These are phyloP conservation scores for Hirudinaria manillensis DNA, from an alignment of 2,888 invertebrate genomes.

Conservation along the genomic window DNA sequence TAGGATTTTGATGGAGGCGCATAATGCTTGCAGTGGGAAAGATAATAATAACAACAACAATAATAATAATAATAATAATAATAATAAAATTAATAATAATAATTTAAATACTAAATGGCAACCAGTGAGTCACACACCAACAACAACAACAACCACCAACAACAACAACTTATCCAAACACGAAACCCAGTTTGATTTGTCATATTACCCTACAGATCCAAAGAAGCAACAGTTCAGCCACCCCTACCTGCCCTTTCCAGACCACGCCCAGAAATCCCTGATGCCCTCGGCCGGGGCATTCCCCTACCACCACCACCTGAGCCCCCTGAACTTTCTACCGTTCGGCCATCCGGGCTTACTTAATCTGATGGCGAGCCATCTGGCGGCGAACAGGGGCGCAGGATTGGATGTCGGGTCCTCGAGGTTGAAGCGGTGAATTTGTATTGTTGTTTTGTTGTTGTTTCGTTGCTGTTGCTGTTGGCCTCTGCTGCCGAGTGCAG, in stretches of 20 bases:
- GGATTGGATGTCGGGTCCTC: not conserved
- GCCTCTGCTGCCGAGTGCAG: too few species aligned
- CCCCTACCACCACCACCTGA: slow-evolving; percentile 9
- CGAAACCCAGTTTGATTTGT: not conserved
- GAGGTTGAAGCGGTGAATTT: slow-evolving; percentile 17
- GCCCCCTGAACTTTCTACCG: slow-evolving; percentile 22
- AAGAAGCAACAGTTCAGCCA: slow-evolving; percentile 23
- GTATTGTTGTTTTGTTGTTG: too few species aligned
- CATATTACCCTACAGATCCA: not conserved
- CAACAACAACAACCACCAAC: not conserved
- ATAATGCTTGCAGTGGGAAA: not conserved
- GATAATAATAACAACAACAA: slow-evolving; percentile 20
- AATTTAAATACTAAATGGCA: not conserved
- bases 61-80: slow-evolving; percentile 16
- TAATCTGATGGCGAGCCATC: slow-evolving; percentile 25
- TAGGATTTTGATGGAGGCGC: too few species aligned
- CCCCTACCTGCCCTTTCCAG: slow-evolving; percentile 20
- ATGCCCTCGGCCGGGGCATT: slow-evolving; percentile 10
- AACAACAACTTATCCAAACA: not conserved
- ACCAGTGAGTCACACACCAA: not conserved
- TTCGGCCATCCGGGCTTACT: slow-evolving; percentile 24
- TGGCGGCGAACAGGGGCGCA: not conserved
- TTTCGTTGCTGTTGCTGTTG: not conserved
- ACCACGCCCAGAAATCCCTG: slow-evolving; percentile 17
- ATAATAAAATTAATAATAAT: slow-evolving; percentile 11